Evolutionary conservation across 2,113 vertebrate species (phyloP), one percentile per base, ranked within the genome.

Genomic region (Lates calcarifer): DNA sequence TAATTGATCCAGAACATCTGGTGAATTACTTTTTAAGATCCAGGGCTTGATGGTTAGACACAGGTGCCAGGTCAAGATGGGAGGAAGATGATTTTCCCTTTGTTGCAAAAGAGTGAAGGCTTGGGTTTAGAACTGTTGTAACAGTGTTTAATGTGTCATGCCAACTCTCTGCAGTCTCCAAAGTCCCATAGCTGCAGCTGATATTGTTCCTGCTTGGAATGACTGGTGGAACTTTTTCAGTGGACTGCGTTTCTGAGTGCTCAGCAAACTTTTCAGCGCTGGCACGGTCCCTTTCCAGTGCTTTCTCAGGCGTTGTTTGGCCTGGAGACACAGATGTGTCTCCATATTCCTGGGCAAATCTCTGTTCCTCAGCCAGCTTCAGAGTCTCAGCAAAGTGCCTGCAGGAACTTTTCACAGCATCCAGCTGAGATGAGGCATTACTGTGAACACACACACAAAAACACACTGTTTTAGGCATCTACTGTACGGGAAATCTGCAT

Each of bases 291-390:
- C n/a, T 1, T n/a, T 67, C 64, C 12, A 11, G 15, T 1, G 22
- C 60, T 53, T 74, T 37, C 45, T 79, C 67, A 1, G 56, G 3
- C 0, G 1, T 7, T 24, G 53, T 55, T 58, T 6, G 79, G 20
- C 4, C 57, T 6, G 15, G 10, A 18, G 67, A 77, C 68, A 90
- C 22, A 22, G 71, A 58, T 31, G 92, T 61, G 65, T 95, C 89
- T 9, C 94, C 91, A 0, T 87, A 89, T 82, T 99, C 97, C 72
- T 98, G 97, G 39, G 91, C 89, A 15, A 87, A 92, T 67, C 98
- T 91, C 69, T 95, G 97, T 49, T 96, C 94, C 85, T 89, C 85
- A 60, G 97, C 96, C 84, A 98, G 90, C 60, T 91, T 89, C 92
- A 97, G 92, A 69, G 95, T 81, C 69, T 96, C 90, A 33, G 93